Percentiles rank a stretch among this genome's conserved stretches.
These are phyloP conservation scores for Coelopa frigida DNA, from an alignment of 1,140 invertebrate genomes.

Conservation along the genomic window DNA sequence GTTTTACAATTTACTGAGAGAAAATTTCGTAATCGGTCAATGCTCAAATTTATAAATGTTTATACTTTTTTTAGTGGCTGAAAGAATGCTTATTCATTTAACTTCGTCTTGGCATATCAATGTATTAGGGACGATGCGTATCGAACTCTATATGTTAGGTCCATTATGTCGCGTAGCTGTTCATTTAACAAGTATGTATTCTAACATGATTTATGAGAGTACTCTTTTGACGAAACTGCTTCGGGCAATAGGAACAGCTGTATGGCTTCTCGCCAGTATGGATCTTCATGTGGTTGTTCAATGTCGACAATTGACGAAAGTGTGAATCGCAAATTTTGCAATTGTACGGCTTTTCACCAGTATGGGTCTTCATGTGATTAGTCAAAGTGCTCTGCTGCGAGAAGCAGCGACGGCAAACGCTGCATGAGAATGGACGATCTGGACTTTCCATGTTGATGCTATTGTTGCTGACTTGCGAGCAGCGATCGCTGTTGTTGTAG, in stretches of 20 bases:
- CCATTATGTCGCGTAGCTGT: too few species aligned
- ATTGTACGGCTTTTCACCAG: constrained; percentile 43
- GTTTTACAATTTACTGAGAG: too few species aligned
- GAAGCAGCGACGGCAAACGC: constrained; percentile 39
- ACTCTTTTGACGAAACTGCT: constrained; percentile 42
- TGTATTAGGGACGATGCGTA: too few species aligned
- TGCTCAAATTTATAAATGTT: too few species aligned
- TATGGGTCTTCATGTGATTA: constrained; percentile 45
- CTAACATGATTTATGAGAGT: constrained; percentile 42
- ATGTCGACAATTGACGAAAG: constrained; percentile 42
- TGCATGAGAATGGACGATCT: constrained; percentile 43
- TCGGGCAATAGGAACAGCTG: constrained; percentile 43
- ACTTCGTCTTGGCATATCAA: too few species aligned
- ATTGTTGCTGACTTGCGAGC: too few species aligned
- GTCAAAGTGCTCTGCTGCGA: constrained; percentile 42
- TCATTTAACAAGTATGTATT: constrained; percentile 30
- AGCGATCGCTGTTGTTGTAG: constrained; percentile 1
- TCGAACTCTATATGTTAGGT: too few species aligned
- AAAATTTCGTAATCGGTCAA: too few species aligned
- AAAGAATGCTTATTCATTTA: too few species aligned
- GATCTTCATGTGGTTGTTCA: constrained; percentile 45
- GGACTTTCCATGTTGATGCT: constrained; percentile 22
- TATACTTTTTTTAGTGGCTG: too few species aligned
- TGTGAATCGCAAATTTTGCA: constrained; percentile 42
- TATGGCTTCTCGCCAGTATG: constrained; percentile 44